phyloP scores from a whole-genome alignment of 2,113 vertebrate species.

The Gopherus evgoodei region DNA sequence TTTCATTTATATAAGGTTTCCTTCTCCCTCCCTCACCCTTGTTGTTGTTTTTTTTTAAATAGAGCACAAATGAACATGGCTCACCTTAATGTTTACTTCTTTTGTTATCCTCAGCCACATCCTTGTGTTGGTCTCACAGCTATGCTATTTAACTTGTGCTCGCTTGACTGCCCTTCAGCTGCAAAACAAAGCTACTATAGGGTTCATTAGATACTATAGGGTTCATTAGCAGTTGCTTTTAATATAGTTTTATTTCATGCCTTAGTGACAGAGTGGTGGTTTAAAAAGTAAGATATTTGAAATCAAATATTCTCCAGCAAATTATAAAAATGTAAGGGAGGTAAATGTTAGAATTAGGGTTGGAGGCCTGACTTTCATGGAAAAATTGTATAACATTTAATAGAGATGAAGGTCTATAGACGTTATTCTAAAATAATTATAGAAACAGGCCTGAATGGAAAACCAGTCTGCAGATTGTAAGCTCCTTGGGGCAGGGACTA shows the following conservation, averaged over 20 bases:
- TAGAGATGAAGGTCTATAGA: rapidly evolving
- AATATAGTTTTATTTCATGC: background rate
- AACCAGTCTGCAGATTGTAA: background rate
- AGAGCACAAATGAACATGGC: conserved; percentile 20
- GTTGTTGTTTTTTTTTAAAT: background rate
- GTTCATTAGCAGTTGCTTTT: background rate
- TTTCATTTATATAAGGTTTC: background rate
- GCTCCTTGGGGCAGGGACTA: background rate
- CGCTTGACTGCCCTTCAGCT: conserved; percentile 27
- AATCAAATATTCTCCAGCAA: background rate
- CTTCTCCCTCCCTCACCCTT: background rate
- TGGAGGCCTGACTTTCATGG: background rate
- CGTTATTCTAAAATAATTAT: background rate
- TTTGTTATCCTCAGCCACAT: conserved; percentile 37
- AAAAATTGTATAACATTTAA: background rate
- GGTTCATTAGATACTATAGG: background rate
- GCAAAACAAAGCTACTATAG: background rate
- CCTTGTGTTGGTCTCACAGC: conserved; percentile 19
- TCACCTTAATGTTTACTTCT: conserved; percentile 22
- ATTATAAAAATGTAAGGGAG: rapidly evolving
- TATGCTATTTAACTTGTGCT: background rate
- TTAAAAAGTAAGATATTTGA: background rate
- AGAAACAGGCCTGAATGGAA: no score
- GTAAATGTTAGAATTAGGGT: background rate
- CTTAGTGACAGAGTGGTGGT: rapidly evolving